phyloP scores from a whole-genome alignment of 2,797 vertebrate species.

The Brachyrhaphis roseni region DNA sequence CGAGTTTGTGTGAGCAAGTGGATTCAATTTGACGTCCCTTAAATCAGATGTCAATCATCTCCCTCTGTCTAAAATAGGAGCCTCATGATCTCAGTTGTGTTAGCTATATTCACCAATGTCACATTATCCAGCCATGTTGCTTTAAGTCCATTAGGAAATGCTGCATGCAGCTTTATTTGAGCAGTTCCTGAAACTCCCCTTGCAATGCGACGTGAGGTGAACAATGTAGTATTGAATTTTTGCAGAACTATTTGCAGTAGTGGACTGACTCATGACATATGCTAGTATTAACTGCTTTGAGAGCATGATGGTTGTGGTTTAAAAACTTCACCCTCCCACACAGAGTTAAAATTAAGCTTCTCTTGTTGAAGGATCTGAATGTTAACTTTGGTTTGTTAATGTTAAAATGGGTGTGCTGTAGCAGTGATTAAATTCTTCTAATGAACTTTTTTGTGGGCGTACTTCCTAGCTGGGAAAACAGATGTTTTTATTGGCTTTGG shows the following conservation, averaged over 20 bases:
- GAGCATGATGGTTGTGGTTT: too few relatives aligned
- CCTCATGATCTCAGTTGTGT: constrained; percentile 66
- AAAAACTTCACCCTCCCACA: not conserved
- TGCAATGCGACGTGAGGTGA: not conserved
- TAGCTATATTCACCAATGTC: constrained; percentile 44
- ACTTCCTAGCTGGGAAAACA: too few relatives aligned
- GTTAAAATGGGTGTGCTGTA: not conserved
- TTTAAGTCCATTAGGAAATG: not conserved
- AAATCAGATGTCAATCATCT: constrained; percentile 66
- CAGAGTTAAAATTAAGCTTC: not conserved
- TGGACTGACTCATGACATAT: not conserved
- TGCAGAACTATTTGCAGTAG: not conserved
- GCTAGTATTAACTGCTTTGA: not conserved
- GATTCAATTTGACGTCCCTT: constrained; percentile 63
- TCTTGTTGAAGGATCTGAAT: not conserved
- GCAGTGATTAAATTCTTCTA: not conserved
- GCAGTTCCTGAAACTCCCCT: not conserved
- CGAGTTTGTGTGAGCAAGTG: constrained; percentile 55
- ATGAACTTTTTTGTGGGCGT: not conserved
- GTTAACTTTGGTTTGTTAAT: not conserved
- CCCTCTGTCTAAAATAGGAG: constrained; percentile 64
- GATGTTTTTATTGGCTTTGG: too few relatives aligned
- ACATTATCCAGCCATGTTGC: not conserved
- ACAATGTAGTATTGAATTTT: not conserved
- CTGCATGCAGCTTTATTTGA: not conserved